phyloP scores from a whole-genome alignment of 2,113 vertebrate species.

The Clarias gariepinus region DNA sequence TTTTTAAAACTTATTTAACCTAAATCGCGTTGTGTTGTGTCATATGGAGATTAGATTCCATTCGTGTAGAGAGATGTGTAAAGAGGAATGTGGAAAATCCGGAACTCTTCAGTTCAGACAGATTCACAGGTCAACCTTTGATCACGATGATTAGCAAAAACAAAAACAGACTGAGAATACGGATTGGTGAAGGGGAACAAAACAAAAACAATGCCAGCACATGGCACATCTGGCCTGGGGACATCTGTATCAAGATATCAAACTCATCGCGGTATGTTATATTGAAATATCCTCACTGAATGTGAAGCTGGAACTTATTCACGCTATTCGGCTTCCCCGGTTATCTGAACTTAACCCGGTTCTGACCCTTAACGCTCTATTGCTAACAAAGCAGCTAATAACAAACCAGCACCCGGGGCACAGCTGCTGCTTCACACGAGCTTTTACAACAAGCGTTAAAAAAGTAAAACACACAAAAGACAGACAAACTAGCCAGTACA shows the following conservation, averaged over 20 bases:
- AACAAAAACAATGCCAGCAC: background rate
- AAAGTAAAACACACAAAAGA: background rate
- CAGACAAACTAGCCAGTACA: background rate
- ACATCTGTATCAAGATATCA: background rate
- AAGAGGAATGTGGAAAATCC: constrained; percentile 65
- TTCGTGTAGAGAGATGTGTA: background rate
- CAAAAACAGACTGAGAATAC: background rate
- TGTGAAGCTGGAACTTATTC: background rate
- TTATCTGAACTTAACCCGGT: background rate
- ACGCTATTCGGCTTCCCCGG: background rate
- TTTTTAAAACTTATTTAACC: no score
- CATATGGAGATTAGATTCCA: background rate
- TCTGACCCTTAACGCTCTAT: background rate
- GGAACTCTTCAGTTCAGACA: constrained; percentile 25
- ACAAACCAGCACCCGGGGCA: no score
- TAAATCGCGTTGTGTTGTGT: background rate
- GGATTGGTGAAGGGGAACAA: background rate
- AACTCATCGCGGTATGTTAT: no score
- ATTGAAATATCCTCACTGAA: background rate
- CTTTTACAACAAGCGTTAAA: background rate
- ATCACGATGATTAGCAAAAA: constrained; percentile 6
- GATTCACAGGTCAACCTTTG: background rate
- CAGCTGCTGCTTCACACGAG: background rate
- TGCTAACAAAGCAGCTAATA: background rate
- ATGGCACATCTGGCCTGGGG: background rate